Evolutionary conservation across 35 echinoderm and acorn worm genomes (phyloP).

Genomic region (Heliocidaris erythrogramma): DNA sequence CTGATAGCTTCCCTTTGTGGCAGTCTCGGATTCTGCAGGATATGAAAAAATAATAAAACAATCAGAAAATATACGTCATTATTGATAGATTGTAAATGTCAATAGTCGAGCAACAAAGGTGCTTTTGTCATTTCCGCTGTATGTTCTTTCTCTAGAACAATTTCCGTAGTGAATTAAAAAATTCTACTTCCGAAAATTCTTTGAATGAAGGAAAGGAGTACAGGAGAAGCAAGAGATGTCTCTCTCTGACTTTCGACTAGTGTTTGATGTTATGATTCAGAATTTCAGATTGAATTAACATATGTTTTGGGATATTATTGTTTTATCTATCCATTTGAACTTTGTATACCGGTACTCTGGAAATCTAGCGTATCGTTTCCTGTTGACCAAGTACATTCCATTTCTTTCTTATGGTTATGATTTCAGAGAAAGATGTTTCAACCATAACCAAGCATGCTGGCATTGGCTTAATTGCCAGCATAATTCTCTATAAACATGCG

Average conservation of each 20-base stretch:
- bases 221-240: not conserved
- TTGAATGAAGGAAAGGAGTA: not conserved
- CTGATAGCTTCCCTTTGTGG: no score
- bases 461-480: not conserved
- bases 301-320: not conserved
- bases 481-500: not conserved
- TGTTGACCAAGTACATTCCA: not conserved
- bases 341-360: not conserved
- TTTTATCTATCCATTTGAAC: not conserved
- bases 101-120: no score
- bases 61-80: no score
- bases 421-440: not conserved
- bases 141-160: not conserved
- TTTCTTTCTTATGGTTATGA: not conserved
- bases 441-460: not conserved
- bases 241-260: not conserved
- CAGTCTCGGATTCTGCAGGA: no score
- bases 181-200: not conserved
- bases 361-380: not conserved
- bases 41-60: no score
- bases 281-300: not conserved
- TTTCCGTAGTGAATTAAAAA: not conserved
- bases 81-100: no score
- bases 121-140: not conserved
- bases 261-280: not conserved